phyloP scores from a whole-genome alignment of 2,113 vertebrate species.

The Chrysochloris asiatica region DNA sequence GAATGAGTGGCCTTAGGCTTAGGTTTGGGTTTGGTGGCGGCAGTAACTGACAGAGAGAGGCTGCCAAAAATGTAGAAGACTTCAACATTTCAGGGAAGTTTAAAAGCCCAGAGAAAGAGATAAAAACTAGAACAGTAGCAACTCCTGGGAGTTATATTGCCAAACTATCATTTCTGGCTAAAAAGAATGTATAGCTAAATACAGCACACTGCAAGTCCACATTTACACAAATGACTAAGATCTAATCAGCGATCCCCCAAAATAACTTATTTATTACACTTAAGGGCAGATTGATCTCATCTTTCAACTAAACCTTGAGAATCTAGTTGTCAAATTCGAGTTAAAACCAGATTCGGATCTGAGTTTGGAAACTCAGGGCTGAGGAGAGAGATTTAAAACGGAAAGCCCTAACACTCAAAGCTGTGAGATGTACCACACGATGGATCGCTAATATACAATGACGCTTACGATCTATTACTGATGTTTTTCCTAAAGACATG shows the following conservation, averaged over 20 bases:
- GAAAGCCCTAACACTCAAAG: not conserved
- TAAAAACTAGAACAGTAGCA: not conserved
- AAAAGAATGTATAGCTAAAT: slow-evolving; percentile 5
- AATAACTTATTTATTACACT: not conserved
- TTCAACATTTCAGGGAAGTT: not conserved
- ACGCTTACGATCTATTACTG: not conserved
- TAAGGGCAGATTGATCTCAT: not conserved
- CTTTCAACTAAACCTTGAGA: slow-evolving; percentile 16
- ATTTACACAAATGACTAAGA: not conserved
- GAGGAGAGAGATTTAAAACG: slow-evolving; percentile 11
- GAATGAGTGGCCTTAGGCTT: not conserved
- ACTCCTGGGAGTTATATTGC: not conserved
- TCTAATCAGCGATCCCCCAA: not conserved
- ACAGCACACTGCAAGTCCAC: not conserved
- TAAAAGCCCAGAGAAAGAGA: not conserved
- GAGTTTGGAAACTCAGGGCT: not conserved
- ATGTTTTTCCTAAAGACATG: slow-evolving; percentile 5
- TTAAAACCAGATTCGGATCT: slow-evolving; percentile 22
- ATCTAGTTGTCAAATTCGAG: slow-evolving; percentile 31
- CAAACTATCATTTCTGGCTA: not conserved
- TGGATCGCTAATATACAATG: not conserved
- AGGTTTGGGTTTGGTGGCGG: not conserved
- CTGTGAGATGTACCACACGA: not conserved
- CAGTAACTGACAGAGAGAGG: not conserved
- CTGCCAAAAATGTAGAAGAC: not conserved